Evolutionary conservation across 1,140 invertebrate species (phyloP), one percentile per base, ranked within the genome.

Genomic region (Steinernema feltiae): DNA sequence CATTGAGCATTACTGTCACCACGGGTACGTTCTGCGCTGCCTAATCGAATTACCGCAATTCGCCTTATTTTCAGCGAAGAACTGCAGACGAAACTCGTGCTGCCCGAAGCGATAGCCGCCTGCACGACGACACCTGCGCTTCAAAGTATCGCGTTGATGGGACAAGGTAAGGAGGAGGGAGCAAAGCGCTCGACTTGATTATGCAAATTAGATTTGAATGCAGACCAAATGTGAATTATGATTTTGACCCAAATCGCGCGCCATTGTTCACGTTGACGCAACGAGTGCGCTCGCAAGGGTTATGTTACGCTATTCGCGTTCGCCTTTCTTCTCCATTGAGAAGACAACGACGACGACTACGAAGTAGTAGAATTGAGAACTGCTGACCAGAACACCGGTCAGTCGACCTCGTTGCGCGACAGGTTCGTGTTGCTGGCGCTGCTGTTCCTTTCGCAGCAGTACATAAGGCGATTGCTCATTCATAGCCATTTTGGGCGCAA

Each of bases 1-100:
- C 74, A 92, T 98, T 74, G 92, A 93, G 71, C 93, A 97, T 88
- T 97, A 97, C 87, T 92, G 92, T 71, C 91, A 93, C 85, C 93
- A 93, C 87, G 94, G 93, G 92, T 93, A 86, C 32, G 69, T 35
- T 1, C 18, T 24, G 1, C 41, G n/a, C 18, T 7, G 24, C 15
- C 17, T 48, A n/a, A 24, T 76, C 27, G 30, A 41, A 30, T 18
- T 48, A 70, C 12, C 17, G 27, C 71, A 31, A 72, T 76, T 53
- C 72, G 76, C 84, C 18, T 41, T 41, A 7, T 85, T 89, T 89
- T 41, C 88, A 93, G 93, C 88, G 94, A 97, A 87, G 95, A 97
- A 89, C 88, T 98, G 78, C 94, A 94, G 46, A 93, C 95, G 69
- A 92, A 93, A 88, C 90, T 98, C 75, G 91, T 91, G 78, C 88